Base-by-base conservation (phyloP, 2,797 vertebrate genomes). In the Enteromius fasciolatus region DNA sequence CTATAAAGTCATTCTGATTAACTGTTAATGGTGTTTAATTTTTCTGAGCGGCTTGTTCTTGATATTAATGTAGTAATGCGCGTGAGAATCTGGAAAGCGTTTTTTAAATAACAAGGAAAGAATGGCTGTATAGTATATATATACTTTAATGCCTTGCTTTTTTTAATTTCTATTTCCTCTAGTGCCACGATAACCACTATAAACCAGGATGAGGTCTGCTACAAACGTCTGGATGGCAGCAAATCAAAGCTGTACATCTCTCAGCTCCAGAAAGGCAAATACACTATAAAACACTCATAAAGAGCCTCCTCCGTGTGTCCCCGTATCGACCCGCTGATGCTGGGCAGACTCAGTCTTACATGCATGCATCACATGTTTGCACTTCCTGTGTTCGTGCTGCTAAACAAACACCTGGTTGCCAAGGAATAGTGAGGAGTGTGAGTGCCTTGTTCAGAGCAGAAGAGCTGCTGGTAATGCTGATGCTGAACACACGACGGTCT, bases 221-320 rank as follows among this genome's bases (percentile, higher is more conserved):
- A 98, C 95, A 98, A 98, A 88, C 96, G 97, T 25, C 94, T 96
- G 77, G 98, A 99, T 86, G 97, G 97, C 92, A 98, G 95, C 95
- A 99, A 99, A 93, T 99, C 98, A 41, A 99, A 99, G 93, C 95
- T 99, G 63, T 99, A 98, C 92, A 96, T 99, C 95, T 98, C 97
- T 87, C 98, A 99, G 92, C 95, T 99, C 88, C 98, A 97, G 93
- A 99, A 99, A 96, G 98, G 98, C 93, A 99, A 99, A 97, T 99
- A 98, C 88, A 97, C 97, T 76, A 99, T 99, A 94, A 99, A 98
- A 90, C 97, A 98, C 90, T 92, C 93, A 1, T 96, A 93, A 87
- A 88, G 54, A n/a, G 15, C 31, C 2, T 23, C 50, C 50, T 57
- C 36, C 39, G 50, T 46, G 48, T 33, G 61, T 80, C 33, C 57